Evolutionary conservation across 2,113 vertebrate species (phyloP).

Genomic region (Jacana jacana): DNA sequence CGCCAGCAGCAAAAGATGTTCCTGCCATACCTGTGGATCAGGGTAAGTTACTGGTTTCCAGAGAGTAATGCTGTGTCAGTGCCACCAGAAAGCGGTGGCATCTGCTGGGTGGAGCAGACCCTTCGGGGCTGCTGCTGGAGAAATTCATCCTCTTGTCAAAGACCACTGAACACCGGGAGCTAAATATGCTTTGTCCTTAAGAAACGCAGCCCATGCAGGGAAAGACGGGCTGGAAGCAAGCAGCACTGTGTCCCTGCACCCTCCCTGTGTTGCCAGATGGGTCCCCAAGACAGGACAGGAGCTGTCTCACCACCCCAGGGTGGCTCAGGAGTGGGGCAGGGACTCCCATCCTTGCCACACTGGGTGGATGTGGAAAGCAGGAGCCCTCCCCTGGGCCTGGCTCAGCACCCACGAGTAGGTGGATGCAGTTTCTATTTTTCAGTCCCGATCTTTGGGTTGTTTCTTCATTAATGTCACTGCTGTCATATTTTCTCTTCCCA

Average conservation of each 20-base stretch:
- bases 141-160: not conserved
- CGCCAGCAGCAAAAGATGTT: conserved; percentile 89
- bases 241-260: not conserved
- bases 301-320: not conserved
- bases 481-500: not conserved
- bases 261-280: not conserved
- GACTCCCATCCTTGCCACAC: not conserved
- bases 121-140: not conserved
- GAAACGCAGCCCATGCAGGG: not conserved
- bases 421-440: not conserved
- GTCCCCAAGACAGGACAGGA: not conserved
- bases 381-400: not conserved
- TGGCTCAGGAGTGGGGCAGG: not conserved
- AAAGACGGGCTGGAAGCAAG: not conserved
- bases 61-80: rapidly evolving
- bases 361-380: not conserved
- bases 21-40: conserved; percentile 91
- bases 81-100: not conserved
- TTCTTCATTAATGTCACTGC: conserved; percentile 46
- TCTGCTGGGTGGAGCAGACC: not conserved
- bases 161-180: not conserved
- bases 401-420: not conserved
- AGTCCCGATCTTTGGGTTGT: not conserved
- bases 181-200: not conserved
- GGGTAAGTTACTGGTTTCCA: conserved; percentile 72